These are phyloP conservation scores for Linnaemya tessellans DNA, from an alignment of 2,888 invertebrate genomes.

Conservation along the genomic window DNA sequence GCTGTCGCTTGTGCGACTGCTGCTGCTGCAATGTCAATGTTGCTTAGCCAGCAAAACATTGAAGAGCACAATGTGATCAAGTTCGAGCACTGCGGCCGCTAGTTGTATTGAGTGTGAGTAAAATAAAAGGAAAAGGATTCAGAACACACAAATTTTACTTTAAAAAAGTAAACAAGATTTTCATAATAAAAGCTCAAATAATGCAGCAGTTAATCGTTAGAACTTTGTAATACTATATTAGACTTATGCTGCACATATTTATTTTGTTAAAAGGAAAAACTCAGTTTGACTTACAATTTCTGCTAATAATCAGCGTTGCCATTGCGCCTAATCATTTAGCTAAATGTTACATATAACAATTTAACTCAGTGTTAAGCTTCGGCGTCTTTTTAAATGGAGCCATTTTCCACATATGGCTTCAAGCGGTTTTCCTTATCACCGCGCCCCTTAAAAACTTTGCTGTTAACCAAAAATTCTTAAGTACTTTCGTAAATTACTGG, in stretches of 20 bases:
- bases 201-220: not conserved
- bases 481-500: not conserved
- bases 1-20: not conserved
- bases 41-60: constrained; percentile 46
- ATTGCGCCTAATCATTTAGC: too few species aligned
- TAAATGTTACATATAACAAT: too few species aligned
- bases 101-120: too few species aligned
- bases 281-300: too few species aligned
- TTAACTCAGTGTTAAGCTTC: too few species aligned
- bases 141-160: not conserved
- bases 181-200: constrained; percentile 7
- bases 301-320: too few species aligned
- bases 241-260: too few species aligned
- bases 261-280: too few species aligned
- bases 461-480: not conserved
- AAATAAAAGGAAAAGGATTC: not conserved
- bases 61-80: constrained; percentile 16
- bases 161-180: constrained; percentile 13
- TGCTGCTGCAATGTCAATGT: constrained; percentile 19
- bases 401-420: not conserved
- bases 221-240: not conserved
- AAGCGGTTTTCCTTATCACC: too few species aligned
- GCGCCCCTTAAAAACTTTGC: not conserved
- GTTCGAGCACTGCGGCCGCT: not conserved
- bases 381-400: too few species aligned